These are phyloP conservation scores for Paralichthys olivaceus DNA, from an alignment of 2,113 vertebrate species.

Conservation along the genomic window DNA sequence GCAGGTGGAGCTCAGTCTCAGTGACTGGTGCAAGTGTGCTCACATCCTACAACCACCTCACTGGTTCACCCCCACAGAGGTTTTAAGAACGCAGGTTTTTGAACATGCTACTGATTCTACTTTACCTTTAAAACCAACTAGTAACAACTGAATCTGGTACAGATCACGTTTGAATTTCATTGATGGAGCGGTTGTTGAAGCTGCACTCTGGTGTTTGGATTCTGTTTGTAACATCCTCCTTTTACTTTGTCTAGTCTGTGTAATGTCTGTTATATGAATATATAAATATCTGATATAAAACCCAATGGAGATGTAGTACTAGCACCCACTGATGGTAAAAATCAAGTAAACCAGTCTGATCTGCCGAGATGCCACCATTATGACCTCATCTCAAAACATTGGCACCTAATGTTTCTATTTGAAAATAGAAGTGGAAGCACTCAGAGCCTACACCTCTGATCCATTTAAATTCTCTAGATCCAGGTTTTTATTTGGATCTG, in stretches of 20 bases:
- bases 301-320: neutral
- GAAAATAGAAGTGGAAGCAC: neutral
- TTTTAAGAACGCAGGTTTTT: neutral
- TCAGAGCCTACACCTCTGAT: too few species aligned
- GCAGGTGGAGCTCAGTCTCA: neutral
- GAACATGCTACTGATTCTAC: neutral
- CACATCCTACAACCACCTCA: neutral
- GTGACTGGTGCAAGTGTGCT: neutral
- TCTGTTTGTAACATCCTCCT: neutral
- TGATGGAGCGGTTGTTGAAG: neutral
- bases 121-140: neutral
- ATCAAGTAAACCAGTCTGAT: neutral
- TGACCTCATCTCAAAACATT: too few species aligned
- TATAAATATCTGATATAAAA: neutral
- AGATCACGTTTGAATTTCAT: neutral
- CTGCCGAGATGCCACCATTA: neutral
- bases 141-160: neutral
- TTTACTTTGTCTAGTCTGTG: neutral
- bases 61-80: neutral
- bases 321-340: conserved; percentile 20
- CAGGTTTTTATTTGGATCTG: too few species aligned
- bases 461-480: too few species aligned
- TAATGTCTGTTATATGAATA: neutral
- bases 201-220: neutral
- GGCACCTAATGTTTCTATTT: too few species aligned